Base-by-base conservation (phyloP, 2,113 vertebrate species). In the Psittacus erithacus region DNA sequence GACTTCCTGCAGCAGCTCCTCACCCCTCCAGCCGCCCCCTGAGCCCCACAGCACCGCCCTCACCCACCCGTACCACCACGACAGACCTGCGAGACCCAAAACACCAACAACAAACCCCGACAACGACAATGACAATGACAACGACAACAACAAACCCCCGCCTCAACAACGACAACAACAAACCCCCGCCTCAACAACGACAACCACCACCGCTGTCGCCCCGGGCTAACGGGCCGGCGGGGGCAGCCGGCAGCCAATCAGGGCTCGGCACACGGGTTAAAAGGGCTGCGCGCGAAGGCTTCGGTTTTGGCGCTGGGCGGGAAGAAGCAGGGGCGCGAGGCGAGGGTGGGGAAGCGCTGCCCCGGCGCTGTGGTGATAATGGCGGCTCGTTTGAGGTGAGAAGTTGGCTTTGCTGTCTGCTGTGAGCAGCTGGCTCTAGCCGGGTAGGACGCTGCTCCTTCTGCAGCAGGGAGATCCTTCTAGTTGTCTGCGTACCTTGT, bases 321-420 rank as follows among this genome's bases (percentile, higher is more conserved):
- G 52, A 29, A 18, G 9, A 2, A 10, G 3, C 2, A 6, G n/a
- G 9, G 5, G 70, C 15, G 28, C 2, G 50, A 59, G 71, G 62
- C 2, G 35, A 10, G 8, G 39, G 57, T 6, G 55, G n/a, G 17
- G 33, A 7, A 2, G 8, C 3, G 22, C 17, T 27, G 41, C 2
- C 11, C 10, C 0, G 39, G 3, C 9, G 9, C n/a, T 33, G 46
- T 6, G 44, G 22, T 15, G 5, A 5, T 8, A 3, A 5, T 3
- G 18, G 31, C 4, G 3, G 27, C 4, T 41, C 8, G 2, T 12
- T 20, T 4, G 44, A 28, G n/a, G 1, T 3, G 11, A 16, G 49
- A 19, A 0, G 14, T 7, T 6, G 6, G 4, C 7, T 6, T 15
- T 6, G 7, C n/a, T 13, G 17, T 8, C 28, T 7, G 38, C 2